Base-by-base conservation (phyloP, 64 coral and sea anemone species). In the Pachyseris speciosa region DNA sequence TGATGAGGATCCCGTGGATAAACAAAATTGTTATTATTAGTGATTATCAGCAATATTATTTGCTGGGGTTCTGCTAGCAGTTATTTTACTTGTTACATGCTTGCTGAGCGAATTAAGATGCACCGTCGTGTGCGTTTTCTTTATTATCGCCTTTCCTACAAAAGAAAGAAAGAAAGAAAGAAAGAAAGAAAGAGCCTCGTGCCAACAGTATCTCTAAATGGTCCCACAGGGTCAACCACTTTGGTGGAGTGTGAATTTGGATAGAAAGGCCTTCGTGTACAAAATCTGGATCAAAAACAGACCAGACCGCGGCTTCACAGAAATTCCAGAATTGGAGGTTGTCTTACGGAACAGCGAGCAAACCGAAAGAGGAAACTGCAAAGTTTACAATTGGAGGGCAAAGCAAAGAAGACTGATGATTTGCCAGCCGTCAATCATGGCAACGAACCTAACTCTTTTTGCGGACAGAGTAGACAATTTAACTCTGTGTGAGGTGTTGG, bases 401-500 rank as follows among this genome's bases (percentile, higher is more conserved):
- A 9, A 53, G 27, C 5, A 78, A 33, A 52, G 19, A 20, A 78
- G 28, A 52, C 30, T 83, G 0, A 43, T 91, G 26, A 66, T 91
- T 11, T 91, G 88, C 15, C 22, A 83, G 24, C 42, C 43, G 27
- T 83, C 77, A 7, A 42, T 69, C 4, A 57, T 53, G 64, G 79
- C 60, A 17, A 55, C 24, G 15, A 53, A 57, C 9, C 15, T 91
- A 38, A 83, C 75, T 53, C 67, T 91, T 50, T 67, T 27, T 27
- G 45, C 43, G 3, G 39, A 33, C 17, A 63, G 44, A 12, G 59
- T 19, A 11, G 31, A 34, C 2, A 20, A 9, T 25, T 53, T 91
- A 10, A 70, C 61, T 2, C 63, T 91, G 1, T 91, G 88, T 26
- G 75, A 83, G 22, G n/a, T n/a, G n/a, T n/a, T n/a, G n/a, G n/a